Conservation (phyloP, 2,797 vertebrate genomes). For the Amazonetta brasiliensis region DNA sequence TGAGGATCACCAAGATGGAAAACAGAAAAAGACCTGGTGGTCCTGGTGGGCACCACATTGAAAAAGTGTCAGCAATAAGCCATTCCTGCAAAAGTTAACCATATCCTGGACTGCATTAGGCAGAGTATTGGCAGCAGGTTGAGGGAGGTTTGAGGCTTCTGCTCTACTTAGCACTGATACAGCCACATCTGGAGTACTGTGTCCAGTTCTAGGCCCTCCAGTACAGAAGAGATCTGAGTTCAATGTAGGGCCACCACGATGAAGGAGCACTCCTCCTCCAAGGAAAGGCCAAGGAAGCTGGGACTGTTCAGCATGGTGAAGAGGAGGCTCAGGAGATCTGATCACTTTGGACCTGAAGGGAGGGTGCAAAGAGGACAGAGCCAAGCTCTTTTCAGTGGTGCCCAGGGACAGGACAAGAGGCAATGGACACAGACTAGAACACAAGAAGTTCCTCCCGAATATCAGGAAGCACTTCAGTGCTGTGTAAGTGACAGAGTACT, state of each 20-base stretch:
- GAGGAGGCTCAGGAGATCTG: background rate
- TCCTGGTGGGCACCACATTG: background rate
- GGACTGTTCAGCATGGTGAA: background rate
- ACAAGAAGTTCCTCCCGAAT: background rate
- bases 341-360: background rate
- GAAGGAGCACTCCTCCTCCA: background rate
- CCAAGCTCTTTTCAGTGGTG: background rate
- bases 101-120: background rate
- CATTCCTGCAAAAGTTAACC: background rate
- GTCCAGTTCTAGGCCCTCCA: background rate
- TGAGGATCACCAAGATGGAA: background rate
- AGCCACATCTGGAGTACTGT: background rate
- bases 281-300: background rate
- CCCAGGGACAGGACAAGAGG: background rate
- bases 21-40: background rate
- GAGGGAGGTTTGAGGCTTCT: background rate
- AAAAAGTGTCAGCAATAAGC: background rate
- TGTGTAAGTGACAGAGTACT: background rate
- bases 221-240: background rate
- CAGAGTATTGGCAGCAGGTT: background rate
- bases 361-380: background rate
- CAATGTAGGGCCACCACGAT: background rate
- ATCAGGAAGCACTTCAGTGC: background rate
- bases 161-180: background rate
- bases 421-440: background rate